phyloP scores from a whole-genome alignment of 2,113 vertebrate species.

The Saimiri boliviensis region DNA sequence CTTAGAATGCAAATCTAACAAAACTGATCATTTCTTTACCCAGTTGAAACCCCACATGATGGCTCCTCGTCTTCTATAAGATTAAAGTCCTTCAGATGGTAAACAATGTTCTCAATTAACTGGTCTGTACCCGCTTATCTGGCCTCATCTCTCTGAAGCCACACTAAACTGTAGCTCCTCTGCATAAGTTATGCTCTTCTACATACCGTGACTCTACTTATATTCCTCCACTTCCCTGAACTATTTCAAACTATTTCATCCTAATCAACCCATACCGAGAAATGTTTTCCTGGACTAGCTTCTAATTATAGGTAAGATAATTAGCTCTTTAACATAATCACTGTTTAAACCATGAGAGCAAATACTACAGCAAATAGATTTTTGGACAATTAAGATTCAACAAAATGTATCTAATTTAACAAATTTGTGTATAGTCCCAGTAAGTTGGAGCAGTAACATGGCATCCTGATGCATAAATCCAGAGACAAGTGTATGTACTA shows the following conservation, averaged over 20 bases:
- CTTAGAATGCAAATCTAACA: conserved; percentile 42
- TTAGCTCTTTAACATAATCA: conserved; percentile 20
- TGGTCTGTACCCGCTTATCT: not conserved
- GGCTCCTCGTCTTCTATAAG: not conserved
- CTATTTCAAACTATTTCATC: not conserved
- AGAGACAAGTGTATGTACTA: not conserved
- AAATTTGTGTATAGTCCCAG: conserved; percentile 5
- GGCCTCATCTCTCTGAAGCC: not conserved
- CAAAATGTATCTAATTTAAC: not conserved
- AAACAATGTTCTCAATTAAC: conserved; percentile 24
- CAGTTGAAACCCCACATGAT: not conserved
- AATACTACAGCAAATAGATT: not conserved
- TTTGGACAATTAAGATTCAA: not conserved
- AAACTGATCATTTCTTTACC: conserved; percentile 22
- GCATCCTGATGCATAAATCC: not conserved
- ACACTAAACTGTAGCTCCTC: not conserved
- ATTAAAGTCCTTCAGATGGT: not conserved
- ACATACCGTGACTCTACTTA: conserved; percentile 6
- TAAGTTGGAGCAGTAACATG: not conserved
- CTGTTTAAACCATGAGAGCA: not conserved
- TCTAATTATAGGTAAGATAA: conserved; percentile 22
- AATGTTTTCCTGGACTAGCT: not conserved
- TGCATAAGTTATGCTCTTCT: not conserved
- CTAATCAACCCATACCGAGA: not conserved
- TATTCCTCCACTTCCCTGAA: not conserved